Conservation (phyloP, 2,888 invertebrate genomes). For the Phorcus lineatus region DNA sequence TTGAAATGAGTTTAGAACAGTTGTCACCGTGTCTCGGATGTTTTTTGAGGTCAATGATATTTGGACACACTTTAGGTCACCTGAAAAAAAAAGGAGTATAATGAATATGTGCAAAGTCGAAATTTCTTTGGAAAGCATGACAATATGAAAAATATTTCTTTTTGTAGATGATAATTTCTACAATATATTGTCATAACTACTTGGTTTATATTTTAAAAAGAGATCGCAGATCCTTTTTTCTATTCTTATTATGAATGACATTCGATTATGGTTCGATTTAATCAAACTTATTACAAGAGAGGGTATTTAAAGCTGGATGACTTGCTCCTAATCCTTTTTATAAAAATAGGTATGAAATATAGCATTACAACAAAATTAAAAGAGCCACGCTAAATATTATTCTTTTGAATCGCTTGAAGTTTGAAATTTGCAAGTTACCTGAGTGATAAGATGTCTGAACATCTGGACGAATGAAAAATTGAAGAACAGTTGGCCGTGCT, state of each 20-base stretch:
- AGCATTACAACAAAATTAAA: conserved; percentile 1
- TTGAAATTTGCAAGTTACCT: conserved; percentile 46
- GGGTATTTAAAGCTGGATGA: too few species aligned
- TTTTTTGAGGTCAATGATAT: conserved; percentile 81
- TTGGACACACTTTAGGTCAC: conserved; percentile 78
- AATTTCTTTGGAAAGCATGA: neutral
- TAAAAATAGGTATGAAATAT: too few species aligned
- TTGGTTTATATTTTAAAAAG: too few species aligned
- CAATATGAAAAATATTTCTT: too few species aligned
- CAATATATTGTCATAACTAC: too few species aligned
- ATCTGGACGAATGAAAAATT: conserved; percentile 84
- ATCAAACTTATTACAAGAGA: too few species aligned
- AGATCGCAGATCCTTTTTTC: too few species aligned
- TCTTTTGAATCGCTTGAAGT: too few species aligned
- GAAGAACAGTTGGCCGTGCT: conserved; percentile 81
- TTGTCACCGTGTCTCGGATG: conserved; percentile 84
- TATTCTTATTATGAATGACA: too few species aligned
- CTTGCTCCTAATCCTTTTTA: too few species aligned
- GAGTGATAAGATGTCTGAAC: neutral
- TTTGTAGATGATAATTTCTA: neutral
- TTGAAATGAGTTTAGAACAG: conserved; percentile 87
- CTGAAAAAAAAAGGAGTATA: neutral
- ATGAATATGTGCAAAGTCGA: neutral
- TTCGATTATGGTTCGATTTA: too few species aligned
- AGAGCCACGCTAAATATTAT: neutral